Base-by-base conservation (phyloP, 30 jellyfish, hydroid and myxozoan genomes). In the Turritopsis rubra region DNA sequence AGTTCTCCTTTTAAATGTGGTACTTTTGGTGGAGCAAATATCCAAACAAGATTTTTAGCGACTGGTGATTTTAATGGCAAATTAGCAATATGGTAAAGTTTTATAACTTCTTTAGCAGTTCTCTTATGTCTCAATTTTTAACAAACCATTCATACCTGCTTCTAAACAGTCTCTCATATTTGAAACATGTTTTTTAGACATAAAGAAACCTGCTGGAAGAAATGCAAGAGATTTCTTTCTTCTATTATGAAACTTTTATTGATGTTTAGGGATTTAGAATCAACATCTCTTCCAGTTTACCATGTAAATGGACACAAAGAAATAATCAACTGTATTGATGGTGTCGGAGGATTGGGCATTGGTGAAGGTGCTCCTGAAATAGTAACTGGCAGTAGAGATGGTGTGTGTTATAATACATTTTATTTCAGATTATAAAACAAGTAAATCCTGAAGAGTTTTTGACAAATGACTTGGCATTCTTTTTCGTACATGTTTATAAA, bases 331-430 rank as follows among this genome's bases (percentile, higher is more conserved):
- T 81, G 91, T 24, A 92, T 92, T 74, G 98, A 92, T 82, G 98
- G 98, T 1, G 90, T 92, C 52, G 98, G 98, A 26, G 98, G 98
- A 66, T 92, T 92, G 23, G 96, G 96, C 7, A 83, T 92, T 87
- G 98, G 98, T 16, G 96, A 92, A 73, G 98, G 98, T 16, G 98
- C 98, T 24, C 98, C 98, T 23, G 98, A 92, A 75, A 84, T 92
- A 3, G 98, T 92, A 8, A 92, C 96, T 65, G 96, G 98, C 25
- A 92, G 98, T 70, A 88, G 98, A 92, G 98, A 92, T 92, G 98
- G 98, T 92, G 26, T 52, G 89, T 85, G 16, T n/a, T 21, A 0
- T 66, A 53, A 54, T 65, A 21, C 7, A 74, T 31, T 75, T 28
- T n/a, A n/a, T n/a, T n/a, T n/a, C n/a, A n/a, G n/a, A n/a, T n/a